phyloP scores from a whole-genome alignment of 2,888 invertebrate species.

The Pemphredon lugubris region DNA sequence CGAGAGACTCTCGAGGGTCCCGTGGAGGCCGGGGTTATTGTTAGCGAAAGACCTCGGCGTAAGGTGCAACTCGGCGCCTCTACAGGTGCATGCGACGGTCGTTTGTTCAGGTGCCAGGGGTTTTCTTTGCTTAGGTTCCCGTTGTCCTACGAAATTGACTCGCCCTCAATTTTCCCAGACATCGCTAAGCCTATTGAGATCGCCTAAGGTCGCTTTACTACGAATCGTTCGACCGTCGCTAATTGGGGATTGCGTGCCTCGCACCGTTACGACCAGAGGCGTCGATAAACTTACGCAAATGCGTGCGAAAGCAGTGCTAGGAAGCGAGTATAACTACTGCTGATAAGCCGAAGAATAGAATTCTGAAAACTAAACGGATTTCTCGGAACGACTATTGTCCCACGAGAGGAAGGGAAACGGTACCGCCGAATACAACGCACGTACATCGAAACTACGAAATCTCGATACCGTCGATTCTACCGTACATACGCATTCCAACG shows the following conservation, averaged over 20 bases:
- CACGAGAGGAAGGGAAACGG: not conserved
- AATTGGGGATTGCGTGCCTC: not conserved
- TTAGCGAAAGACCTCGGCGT: conserved; percentile 52
- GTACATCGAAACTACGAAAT: not conserved
- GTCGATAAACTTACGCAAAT: not conserved
- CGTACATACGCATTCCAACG: too few relatives aligned
- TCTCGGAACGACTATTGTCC: not conserved
- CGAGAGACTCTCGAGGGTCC: conserved; percentile 21
- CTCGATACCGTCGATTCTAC: not conserved
- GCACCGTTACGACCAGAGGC: not conserved
- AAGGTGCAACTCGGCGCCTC: conserved; percentile 47
- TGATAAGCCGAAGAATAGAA: not conserved
- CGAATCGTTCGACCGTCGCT: too few relatives aligned
- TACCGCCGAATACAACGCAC: too few relatives aligned
- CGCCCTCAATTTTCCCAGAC: too few relatives aligned
- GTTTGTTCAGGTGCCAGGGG: conserved; percentile 60
- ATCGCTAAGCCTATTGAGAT: too few relatives aligned
- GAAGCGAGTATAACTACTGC: conserved; percentile 33
- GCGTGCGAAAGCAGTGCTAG: conserved; percentile 30
- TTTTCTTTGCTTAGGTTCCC: conserved; percentile 37
- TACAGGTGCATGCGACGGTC: conserved; percentile 55
- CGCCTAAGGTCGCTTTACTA: too few relatives aligned
- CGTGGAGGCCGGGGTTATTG: conserved; percentile 55
- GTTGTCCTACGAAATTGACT: not conserved
- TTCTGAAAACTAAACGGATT: too few relatives aligned